Base-by-base conservation (phyloP, 2,797 vertebrate genomes). In the Pseudochaenichthys georgianus region DNA sequence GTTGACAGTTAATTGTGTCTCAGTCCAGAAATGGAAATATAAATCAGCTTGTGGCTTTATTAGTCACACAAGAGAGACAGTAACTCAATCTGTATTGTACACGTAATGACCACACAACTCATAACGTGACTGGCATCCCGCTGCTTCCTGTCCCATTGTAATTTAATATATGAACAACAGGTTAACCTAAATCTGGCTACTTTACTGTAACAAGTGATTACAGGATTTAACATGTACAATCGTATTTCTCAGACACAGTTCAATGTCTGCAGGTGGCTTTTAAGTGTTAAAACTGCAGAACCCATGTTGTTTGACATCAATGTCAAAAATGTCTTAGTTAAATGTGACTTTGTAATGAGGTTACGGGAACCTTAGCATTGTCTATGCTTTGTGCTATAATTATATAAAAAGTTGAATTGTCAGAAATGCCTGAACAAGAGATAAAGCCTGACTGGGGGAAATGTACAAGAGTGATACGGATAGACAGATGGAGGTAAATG, bases 261-360 rank as follows among this genome's bases (percentile, higher is more conserved):
- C 9, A n/a, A 6, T n/a, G 31, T 19, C 53, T 21, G 34, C 34
- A 38, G 34, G 34, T 38, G 6, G 2, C 34, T 38, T 38, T 38
- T 7, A 5, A 17, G 48, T 5, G 55, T 23, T 53, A 5, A 23
- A 34, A 16, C 23, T 45, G 41, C 61, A 48, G 54, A 48, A 66
- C 42, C 64, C 53, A 73, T 47, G 34, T 53, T 55, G 70, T 59
- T 75, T 6, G 11, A 60, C 61, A 43, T 52, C 38, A 19, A 13
- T 17, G 57, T 64, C 42, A 12, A n/a, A 3, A 7, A 3, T 1
- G 13, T 50, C 21, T 19, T 15, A 6, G n/a, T 28, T 42, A n/a
- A 38, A 58, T 67, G 0, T 63, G 10, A 48, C n/a, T 66, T 54
- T 43, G 13, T 38, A 62, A 46, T 17, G n/a, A 50, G 64, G 46